Evolutionary conservation across 1,140 invertebrate species (phyloP), one percentile per base, ranked within the genome.

Genomic region (Magallana ariakensis): DNA sequence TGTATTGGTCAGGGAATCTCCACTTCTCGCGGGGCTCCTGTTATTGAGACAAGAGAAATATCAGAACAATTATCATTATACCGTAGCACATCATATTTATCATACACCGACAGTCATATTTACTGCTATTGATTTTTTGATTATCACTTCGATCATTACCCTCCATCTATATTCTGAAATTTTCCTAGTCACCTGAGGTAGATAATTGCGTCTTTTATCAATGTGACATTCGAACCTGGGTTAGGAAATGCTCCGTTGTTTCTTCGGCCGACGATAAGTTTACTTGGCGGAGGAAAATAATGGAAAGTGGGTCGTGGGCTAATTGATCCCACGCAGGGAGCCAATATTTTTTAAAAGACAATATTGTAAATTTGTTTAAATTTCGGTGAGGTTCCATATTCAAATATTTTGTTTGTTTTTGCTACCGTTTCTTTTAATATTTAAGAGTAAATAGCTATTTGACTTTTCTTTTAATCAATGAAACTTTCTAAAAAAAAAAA

Each of bases 1-100:
- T 56, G 81, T 86, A 66, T 88, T 88, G 60, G 87, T 89, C 7
- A 89, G 75, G 56, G 88, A 89, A 85, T 89, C 88, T 57, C 83
- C 82, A 60, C 88, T 89, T 58, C 83, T 80, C 8, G 81, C 83
- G 33, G 87, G 87, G 53, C 87, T 87, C n/a, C 87, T 87, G 57
- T 7, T 22, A 46, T 46, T 5, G 5, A 87, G 56, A 54, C 80
- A 82, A 56, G 54, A 54, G 54, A 56, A 56, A 5, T n/a, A n/a
- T 8, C 13, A 15, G n/a, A 82, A 82, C 80, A 55, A 54, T 82
- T 75, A 75, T 75, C 19, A 75, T 75, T 75, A 75, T 75, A 75
- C 66, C 10, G 22, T 26, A 46, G 11, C 19, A 75, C 11, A 0
- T 75, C 66, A 75, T 26, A 75, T 11, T 19, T 62, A 62, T 62